These are phyloP conservation scores for Athrips mouffetella DNA, from an alignment of 2,888 invertebrate genomes.

Conservation along the genomic window DNA sequence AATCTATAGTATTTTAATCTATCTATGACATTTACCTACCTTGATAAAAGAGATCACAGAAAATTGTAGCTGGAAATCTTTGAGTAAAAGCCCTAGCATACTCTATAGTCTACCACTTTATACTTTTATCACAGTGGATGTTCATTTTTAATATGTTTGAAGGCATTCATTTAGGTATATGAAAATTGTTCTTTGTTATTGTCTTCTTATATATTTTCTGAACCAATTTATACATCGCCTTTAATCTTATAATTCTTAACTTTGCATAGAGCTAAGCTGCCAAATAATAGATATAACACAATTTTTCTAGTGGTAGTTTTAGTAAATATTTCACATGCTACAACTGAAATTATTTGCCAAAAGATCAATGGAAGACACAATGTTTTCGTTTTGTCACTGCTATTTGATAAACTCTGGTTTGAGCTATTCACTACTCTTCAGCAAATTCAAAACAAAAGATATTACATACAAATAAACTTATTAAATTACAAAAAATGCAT, in stretches of 20 bases:
- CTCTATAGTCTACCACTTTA: slow-evolving; percentile 70
- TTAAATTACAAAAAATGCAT: slow-evolving; percentile 75
- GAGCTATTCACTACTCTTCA: slow-evolving; percentile 49
- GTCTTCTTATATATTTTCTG: slow-evolving; percentile 39
- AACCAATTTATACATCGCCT: neutral
- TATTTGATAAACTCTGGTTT: slow-evolving; percentile 41
- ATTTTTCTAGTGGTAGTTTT: slow-evolving; percentile 49
- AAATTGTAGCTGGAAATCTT: slow-evolving; percentile 79
- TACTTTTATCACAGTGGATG: slow-evolving; percentile 72
- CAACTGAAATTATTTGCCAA: slow-evolving; percentile 68
- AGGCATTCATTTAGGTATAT: slow-evolving; percentile 57
- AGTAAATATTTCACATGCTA: slow-evolving; percentile 54
- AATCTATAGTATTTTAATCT: slow-evolving; percentile 48
- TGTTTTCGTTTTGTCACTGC: slow-evolving; percentile 39
- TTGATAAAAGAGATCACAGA: slow-evolving; percentile 79
- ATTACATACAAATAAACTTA: slow-evolving; percentile 50
- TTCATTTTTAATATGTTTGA: slow-evolving; percentile 56
- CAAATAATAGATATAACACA: slow-evolving; percentile 18
- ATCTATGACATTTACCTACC: slow-evolving; percentile 70
- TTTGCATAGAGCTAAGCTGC: slow-evolving; percentile 19
- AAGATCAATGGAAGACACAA: slow-evolving; percentile 75
- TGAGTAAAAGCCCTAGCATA: slow-evolving; percentile 71
- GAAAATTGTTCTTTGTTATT: slow-evolving; percentile 51
- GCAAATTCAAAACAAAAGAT: slow-evolving; percentile 51
- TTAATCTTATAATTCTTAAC: neutral